Conservation (phyloP, 2,888 invertebrate species). For the Hemithea aestivaria region DNA sequence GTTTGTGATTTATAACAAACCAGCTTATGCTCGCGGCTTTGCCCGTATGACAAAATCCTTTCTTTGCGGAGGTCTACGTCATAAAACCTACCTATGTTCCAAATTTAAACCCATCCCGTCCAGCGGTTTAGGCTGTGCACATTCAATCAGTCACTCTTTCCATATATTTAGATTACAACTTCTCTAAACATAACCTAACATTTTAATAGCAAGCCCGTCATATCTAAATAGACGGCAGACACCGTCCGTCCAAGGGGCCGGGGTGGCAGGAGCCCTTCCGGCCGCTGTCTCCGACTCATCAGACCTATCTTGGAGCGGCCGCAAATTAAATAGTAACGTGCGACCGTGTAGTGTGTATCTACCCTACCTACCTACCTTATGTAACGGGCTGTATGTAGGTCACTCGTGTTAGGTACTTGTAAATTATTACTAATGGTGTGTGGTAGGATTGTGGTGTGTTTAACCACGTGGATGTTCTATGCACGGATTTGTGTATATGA, state of each 20-base stretch:
- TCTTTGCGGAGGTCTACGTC: too few relatives aligned
- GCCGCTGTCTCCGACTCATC: slow-evolving; percentile 73
- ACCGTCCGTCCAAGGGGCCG: slow-evolving; percentile 34
- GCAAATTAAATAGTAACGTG: slow-evolving; percentile 72
- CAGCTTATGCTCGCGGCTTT: too few relatives aligned
- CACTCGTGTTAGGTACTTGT: slow-evolving; percentile 15
- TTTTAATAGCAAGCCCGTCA: slow-evolving; percentile 45
- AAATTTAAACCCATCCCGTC: too few relatives aligned
- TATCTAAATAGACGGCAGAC: slow-evolving; percentile 57
- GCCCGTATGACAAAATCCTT: too few relatives aligned
- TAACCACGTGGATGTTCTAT: too few relatives aligned
- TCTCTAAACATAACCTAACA: slow-evolving; percentile 26
- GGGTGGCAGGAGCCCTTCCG: slow-evolving; percentile 50
- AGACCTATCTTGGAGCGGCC: slow-evolving; percentile 70
- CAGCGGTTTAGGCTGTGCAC: too few relatives aligned
- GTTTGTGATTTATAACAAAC: too few relatives aligned
- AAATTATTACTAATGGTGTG: too few relatives aligned
- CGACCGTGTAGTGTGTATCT: slow-evolving; percentile 34
- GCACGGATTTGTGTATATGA: too few relatives aligned
- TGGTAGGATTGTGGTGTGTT: too few relatives aligned
- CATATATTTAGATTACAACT: background rate
- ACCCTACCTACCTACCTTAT: slow-evolving; percentile 22
- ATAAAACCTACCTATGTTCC: too few relatives aligned
- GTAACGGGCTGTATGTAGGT: slow-evolving; percentile 14
- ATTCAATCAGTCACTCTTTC: too few relatives aligned